Evolutionary conservation across 2,113 vertebrate species (phyloP).

Genomic region (Phrynocephalus versicolor): DNA sequence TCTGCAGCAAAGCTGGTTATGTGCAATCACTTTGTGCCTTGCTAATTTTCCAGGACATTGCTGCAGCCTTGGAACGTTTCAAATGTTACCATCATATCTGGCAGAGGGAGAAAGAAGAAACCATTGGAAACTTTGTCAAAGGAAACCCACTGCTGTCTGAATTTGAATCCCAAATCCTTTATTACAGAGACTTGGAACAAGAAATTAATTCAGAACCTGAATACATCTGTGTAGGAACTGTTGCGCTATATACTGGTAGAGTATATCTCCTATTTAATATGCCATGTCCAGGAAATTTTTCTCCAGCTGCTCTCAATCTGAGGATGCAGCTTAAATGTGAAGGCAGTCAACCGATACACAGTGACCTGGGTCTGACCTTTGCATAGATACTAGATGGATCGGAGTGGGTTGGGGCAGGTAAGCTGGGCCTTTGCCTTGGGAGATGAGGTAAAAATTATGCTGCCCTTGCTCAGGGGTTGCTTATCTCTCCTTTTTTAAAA

Average conservation of each 20-base stretch:
- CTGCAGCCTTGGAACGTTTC: constrained; percentile 81
- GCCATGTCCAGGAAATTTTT: not conserved
- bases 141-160: constrained; percentile 84
- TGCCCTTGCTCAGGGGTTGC: not conserved
- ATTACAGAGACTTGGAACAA: constrained; percentile 84
- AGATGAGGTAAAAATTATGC: not conserved
- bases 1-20: not conserved
- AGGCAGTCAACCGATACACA: not conserved
- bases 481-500: too few species aligned
- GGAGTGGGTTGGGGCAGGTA: too few species aligned
- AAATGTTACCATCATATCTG: constrained; percentile 89
- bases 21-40: not conserved
- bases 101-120: constrained; percentile 86
- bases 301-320: not conserved
- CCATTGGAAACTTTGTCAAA: constrained; percentile 77
- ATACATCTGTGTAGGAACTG: constrained; percentile 84
- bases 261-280: constrained; percentile 13
- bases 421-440: too few species aligned
- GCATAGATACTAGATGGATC: not conserved
- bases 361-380: not conserved
- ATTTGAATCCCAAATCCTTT: constrained; percentile 91
- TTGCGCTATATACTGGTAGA: constrained; percentile 90
- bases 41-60: constrained; percentile 81
- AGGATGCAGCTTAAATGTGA: not conserved
- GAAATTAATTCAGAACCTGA: constrained; percentile 89